Base-by-base conservation (phyloP, 2,888 invertebrate genomes). In the Iphiclides podalirius region DNA sequence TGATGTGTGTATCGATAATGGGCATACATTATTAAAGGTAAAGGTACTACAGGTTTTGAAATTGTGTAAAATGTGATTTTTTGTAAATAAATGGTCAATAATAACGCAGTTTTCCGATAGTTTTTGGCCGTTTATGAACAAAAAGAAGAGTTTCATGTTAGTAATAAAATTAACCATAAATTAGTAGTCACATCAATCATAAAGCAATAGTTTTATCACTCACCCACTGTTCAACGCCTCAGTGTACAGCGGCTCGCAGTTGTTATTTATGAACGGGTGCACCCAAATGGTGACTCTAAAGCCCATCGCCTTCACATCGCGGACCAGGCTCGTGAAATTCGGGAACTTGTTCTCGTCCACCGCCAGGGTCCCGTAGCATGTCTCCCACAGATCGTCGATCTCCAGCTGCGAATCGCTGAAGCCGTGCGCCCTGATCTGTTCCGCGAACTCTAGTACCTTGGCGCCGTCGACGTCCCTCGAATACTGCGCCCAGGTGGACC, bases 301-400 rank as follows among this genome's bases (percentile, higher is more conserved):
- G 0, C 93, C 94, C 59, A 91, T 67, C 0, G 70, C 70, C 61
- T 94, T 93, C 1, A 96, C 70, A 15, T 90, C 78, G 11, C 81
- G 68, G 0, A 93, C 90, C 1, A 95, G 90, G 12, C 82, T 67
- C 7, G 83, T 89, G 12, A 95, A 91, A 58, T 95, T 83, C 0
- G 93, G 91, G 67, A 97, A 97, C 71, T 93, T 95, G 0, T 66
- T 74, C 7, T 82, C 75, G 60, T 95, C 91, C 53, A 97, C 95
- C 9, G 89, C 90, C 20, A 95, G 82, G 6, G 95, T 94, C 0
- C 97, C 97, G 64, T 96, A 96, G 64, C 95, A 95, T 0, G 90
- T 90, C 71, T 97, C 96, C 96, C 96, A 97, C 11, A 92, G 89
- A 68, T 97, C 97, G 66, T 97, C 96, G 37, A 98, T 94, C 84